These are phyloP conservation scores for Phodopus roborovskii DNA, from an alignment of 2,113 vertebrate genomes.

Conservation along the genomic window DNA sequence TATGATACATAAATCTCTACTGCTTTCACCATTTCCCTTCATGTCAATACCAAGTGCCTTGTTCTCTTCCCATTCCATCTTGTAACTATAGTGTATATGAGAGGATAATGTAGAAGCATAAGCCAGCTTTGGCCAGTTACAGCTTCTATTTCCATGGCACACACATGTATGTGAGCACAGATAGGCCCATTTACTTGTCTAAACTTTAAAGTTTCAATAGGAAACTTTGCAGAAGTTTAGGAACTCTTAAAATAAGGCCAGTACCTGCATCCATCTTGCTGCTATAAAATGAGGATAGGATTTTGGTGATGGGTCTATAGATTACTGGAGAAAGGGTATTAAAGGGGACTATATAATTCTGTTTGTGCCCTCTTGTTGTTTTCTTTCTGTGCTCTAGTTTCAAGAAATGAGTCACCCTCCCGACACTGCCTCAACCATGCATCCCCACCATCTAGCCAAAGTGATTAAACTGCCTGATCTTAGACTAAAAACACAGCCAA, in stretches of 20 bases:
- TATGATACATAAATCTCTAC: neutral
- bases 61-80: neutral
- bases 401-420: neutral
- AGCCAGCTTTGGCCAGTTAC: neutral
- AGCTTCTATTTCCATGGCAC: neutral
- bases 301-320: neutral
- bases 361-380: neutral
- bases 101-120: neutral
- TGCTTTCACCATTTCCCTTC: neutral
- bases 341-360: neutral
- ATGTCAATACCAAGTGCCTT: neutral
- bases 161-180: neutral
- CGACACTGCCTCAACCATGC: neutral
- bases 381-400: neutral
- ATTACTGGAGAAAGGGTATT: no score
- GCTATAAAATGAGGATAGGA: neutral
- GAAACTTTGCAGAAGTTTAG: neutral
- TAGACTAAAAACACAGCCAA: neutral
- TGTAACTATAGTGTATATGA: neutral
- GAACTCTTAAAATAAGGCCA: neutral
- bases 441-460: neutral
- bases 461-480: no score
- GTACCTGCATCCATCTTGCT: rapidly evolving
- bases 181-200: neutral
- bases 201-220: neutral